phyloP scores from a whole-genome alignment of 2,888 invertebrate species.

The Sinodicranocentrus sp. region DNA sequence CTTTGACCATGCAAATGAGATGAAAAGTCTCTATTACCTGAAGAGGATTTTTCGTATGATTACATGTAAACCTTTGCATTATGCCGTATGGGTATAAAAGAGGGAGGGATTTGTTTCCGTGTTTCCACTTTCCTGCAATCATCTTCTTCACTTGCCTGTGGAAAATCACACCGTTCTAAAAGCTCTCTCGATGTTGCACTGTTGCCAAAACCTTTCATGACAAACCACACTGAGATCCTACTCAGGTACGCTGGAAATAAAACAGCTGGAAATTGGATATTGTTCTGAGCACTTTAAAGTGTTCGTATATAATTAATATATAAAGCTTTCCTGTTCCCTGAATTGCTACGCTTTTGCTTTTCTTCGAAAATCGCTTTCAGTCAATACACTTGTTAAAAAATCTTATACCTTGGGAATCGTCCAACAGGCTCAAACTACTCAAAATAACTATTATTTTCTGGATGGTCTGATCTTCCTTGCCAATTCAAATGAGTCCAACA shows the following conservation, averaged over 20 bases:
- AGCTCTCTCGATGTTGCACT: neutral
- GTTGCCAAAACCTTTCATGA: neutral
- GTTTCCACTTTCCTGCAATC: neutral
- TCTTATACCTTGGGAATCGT: slow-evolving; percentile 22
- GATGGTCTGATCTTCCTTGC: neutral
- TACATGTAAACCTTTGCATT: slow-evolving; percentile 11
- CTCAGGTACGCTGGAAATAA: neutral
- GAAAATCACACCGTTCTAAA: neutral
- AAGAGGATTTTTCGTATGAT: slow-evolving; percentile 46
- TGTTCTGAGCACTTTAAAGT: neutral
- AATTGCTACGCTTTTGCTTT: neutral
- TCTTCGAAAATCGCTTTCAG: neutral
- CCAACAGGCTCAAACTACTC: neutral
- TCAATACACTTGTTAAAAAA: neutral
- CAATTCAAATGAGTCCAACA: slow-evolving; percentile 50
- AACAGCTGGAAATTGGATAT: neutral
- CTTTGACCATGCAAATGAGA: slow-evolving; percentile 71
- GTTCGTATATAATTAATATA: neutral
- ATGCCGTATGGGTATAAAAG: neutral
- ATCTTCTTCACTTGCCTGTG: neutral
- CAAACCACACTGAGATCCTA: neutral
- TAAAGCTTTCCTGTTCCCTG: neutral
- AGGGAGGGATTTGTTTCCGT: slow-evolving; percentile 15
- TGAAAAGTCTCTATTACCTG: slow-evolving; percentile 68
- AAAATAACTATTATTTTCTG: slow-evolving; percentile 8